Percentiles rank a stretch among this genome's conserved stretches.
These are phyloP conservation scores for Ophiodon elongatus DNA, from an alignment of 2,113 vertebrate genomes.

Conservation along the genomic window DNA sequence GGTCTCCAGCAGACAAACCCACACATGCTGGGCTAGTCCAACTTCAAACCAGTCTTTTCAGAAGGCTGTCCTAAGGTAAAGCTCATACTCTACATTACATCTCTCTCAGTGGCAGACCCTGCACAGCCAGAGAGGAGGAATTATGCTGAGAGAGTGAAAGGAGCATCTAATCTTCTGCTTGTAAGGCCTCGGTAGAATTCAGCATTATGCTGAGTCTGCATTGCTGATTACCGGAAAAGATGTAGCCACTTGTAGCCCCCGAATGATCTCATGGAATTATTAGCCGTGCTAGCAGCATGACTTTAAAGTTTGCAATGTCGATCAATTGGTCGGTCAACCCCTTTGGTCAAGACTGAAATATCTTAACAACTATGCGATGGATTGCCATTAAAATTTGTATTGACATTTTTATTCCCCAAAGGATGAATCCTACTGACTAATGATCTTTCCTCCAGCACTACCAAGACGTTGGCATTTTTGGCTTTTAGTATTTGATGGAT, in stretches of 20 bases:
- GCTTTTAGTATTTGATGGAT: background rate
- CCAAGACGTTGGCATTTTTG: background rate
- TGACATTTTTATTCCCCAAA: background rate
- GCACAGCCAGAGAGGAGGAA: background rate
- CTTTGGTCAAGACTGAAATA: background rate
- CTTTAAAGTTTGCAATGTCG: background rate
- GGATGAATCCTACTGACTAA: background rate
- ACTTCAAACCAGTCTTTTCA: background rate
- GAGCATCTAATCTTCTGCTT: slow-evolving; percentile 6
- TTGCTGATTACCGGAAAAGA: slow-evolving; percentile 5
- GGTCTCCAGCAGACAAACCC: slow-evolving; percentile 7
- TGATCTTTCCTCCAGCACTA: background rate
- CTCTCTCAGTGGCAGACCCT: background rate
- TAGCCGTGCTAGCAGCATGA: background rate
- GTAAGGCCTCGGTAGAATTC: background rate
- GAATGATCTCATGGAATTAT: background rate
- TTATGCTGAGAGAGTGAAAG: slow-evolving; percentile 34
- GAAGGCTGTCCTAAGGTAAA: background rate
- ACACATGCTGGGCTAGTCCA: background rate
- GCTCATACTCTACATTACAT: background rate
- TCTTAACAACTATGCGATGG: background rate
- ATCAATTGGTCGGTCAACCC: background rate
- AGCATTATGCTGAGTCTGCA: slow-evolving; percentile 25
- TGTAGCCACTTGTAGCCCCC: background rate
- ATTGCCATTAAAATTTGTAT: background rate